Evolutionary conservation across 2,797 vertebrate genomes (phyloP).

Genomic region (Mallotus villosus): DNA sequence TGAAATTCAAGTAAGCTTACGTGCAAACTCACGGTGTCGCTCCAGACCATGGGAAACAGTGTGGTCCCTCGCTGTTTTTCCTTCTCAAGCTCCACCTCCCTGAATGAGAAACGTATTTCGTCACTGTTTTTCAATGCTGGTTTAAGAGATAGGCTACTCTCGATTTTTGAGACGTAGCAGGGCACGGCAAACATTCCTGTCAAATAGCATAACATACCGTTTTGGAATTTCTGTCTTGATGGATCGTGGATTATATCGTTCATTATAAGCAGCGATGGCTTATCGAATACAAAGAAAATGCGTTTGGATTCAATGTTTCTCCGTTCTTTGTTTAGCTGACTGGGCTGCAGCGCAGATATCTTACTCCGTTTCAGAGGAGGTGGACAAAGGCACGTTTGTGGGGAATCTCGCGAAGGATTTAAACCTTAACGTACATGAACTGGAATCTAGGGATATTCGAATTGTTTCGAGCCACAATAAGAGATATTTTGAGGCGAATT

Average conservation of each 20-base stretch:
- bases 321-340: constrained; percentile 51
- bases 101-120: not conserved
- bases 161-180: not conserved
- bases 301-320: constrained; percentile 8
- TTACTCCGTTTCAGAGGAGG: constrained; percentile 73
- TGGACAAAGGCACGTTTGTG: constrained; percentile 68
- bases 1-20: not conserved
- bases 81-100: constrained; percentile 12
- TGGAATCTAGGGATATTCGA: constrained; percentile 68
- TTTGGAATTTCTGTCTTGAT: not conserved
- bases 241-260: not conserved
- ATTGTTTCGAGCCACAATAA: constrained; percentile 65
- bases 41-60: constrained; percentile 12
- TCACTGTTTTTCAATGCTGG: not conserved
- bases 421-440: constrained; percentile 62
- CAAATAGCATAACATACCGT: not conserved
- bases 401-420: constrained; percentile 77
- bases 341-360: constrained; percentile 65
- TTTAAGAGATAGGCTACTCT: not conserved
- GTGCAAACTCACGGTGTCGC: constrained; percentile 20
- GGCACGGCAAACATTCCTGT: not conserved
- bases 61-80: not conserved
- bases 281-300: constrained; percentile 1
- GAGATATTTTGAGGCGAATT: constrained; percentile 70
- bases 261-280: not conserved